These are phyloP conservation scores for Zaprionus ghesquierei DNA, from an alignment of 1,140 invertebrate species.

Conservation along the genomic window DNA sequence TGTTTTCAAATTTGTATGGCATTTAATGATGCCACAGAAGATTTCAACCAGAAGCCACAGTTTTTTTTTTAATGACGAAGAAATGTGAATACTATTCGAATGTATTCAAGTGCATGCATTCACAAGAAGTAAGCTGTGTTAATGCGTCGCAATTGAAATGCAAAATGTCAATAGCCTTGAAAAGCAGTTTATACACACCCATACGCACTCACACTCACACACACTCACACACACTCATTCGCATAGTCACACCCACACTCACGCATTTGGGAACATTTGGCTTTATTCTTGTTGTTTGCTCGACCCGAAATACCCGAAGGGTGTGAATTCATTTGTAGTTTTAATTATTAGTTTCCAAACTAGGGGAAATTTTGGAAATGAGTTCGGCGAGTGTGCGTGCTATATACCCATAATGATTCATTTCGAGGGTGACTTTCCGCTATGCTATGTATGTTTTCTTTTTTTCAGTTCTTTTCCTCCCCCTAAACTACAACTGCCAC, in stretches of 20 bases:
- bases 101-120: slow-evolving; percentile 3
- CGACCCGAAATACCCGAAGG: slow-evolving; percentile 10
- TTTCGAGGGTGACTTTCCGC: slow-evolving; percentile 32
- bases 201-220: slow-evolving; percentile 4
- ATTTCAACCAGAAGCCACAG: background rate
- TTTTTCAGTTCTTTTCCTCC: background rate
- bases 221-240: background rate
- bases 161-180: slow-evolving; percentile 6
- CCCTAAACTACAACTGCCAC: background rate
- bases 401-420: slow-evolving; percentile 30
- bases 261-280: slow-evolving; percentile 5
- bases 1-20: background rate
- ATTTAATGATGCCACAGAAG: background rate
- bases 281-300: background rate
- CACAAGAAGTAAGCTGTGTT: background rate
- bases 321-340: slow-evolving; percentile 72
- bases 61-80: background rate
- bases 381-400: slow-evolving; percentile 42
- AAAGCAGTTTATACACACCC: background rate
- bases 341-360: slow-evolving; percentile 66
- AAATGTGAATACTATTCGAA: background rate
- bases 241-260: slow-evolving; percentile 2
- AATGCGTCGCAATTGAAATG: background rate
- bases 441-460: background rate
- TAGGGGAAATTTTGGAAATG: slow-evolving; percentile 8